Percentiles rank a stretch among this genome's conserved stretches.
Conservation (phyloP, 2,888 invertebrate species). For the Rhagonycha fulva region DNA sequence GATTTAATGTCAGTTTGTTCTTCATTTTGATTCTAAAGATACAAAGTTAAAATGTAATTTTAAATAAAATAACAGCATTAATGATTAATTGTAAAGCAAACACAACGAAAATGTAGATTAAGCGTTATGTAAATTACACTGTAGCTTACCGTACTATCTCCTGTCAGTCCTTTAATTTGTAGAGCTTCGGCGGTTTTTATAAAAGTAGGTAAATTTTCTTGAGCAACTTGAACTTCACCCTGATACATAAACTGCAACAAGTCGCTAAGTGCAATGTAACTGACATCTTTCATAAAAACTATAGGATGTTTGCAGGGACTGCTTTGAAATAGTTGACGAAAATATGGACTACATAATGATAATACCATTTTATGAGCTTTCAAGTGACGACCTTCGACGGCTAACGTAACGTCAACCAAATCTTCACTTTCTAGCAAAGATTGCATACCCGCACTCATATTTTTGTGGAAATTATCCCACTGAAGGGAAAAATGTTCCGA, state of each 20-base stretch:
- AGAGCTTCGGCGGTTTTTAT: slow-evolving; percentile 55
- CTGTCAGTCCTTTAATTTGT: slow-evolving; percentile 54
- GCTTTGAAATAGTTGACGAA: slow-evolving; percentile 71
- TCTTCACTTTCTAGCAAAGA: slow-evolving; percentile 52
- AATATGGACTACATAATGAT: slow-evolving; percentile 79
- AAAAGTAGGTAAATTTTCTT: slow-evolving; percentile 52
- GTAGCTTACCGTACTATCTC: slow-evolving; percentile 50
- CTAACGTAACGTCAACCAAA: slow-evolving; percentile 55
- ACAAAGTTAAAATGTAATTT: not conserved
- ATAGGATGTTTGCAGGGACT: slow-evolving; percentile 76
- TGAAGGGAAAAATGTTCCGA: slow-evolving; percentile 73
- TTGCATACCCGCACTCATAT: slow-evolving; percentile 73
- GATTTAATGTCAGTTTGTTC: not conserved
- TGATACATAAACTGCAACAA: slow-evolving; percentile 75
- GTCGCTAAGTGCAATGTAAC: slow-evolving; percentile 66
- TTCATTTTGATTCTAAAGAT: not conserved
- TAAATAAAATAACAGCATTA: not conserved
- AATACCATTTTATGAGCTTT: slow-evolving; percentile 79
- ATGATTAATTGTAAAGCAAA: not conserved
- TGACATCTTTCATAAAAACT: slow-evolving; percentile 73
- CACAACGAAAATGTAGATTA: not conserved
- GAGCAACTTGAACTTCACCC: slow-evolving; percentile 64
- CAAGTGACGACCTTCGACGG: slow-evolving; percentile 66
- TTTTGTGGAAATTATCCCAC: slow-evolving; percentile 80
- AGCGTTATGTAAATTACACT: not conserved